phyloP scores from a whole-genome alignment of 2,888 invertebrate genomes.

The Muschampia plurimacula region DNA sequence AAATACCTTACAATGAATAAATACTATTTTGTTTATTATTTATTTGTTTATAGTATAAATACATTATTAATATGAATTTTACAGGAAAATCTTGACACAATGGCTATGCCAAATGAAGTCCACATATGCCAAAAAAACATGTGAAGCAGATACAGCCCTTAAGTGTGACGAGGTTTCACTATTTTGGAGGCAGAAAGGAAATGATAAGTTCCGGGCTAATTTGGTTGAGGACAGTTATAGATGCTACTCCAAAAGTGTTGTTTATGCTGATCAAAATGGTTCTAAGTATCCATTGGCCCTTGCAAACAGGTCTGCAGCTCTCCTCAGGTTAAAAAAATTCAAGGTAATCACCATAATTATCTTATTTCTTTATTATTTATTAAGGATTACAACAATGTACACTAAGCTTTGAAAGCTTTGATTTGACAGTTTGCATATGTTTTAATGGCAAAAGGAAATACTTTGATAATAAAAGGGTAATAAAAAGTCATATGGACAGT shows the following conservation, averaged over 20 bases:
- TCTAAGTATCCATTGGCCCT: constrained; percentile 87
- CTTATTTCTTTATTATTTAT: too few species aligned
- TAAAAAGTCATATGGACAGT: too few species aligned
- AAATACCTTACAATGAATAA: too few species aligned
- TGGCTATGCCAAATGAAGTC: constrained; percentile 72
- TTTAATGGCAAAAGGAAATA: too few species aligned
- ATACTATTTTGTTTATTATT: too few species aligned
- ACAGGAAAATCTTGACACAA: constrained; percentile 68
- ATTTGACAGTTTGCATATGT: too few species aligned
- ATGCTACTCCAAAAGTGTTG: constrained; percentile 87
- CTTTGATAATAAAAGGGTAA: too few species aligned
- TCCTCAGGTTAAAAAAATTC: constrained; percentile 85
- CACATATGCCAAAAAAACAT: constrained; percentile 60
- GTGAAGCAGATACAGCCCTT: constrained; percentile 62
- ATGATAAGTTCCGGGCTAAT: constrained; percentile 84
- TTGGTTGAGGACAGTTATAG: constrained; percentile 81
- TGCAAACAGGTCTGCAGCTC: constrained; percentile 89
- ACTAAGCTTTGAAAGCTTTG: too few species aligned
- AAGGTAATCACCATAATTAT: constrained; percentile 69
- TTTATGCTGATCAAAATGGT: constrained; percentile 83
- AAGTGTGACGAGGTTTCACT: constrained; percentile 71
- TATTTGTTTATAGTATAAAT: too few species aligned
- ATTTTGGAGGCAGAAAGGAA: constrained; percentile 82
- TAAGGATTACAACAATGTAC: too few species aligned
- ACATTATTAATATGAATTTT: not conserved